phyloP scores from a whole-genome alignment of 2,113 vertebrate species.

The Eurystomus gularis region DNA sequence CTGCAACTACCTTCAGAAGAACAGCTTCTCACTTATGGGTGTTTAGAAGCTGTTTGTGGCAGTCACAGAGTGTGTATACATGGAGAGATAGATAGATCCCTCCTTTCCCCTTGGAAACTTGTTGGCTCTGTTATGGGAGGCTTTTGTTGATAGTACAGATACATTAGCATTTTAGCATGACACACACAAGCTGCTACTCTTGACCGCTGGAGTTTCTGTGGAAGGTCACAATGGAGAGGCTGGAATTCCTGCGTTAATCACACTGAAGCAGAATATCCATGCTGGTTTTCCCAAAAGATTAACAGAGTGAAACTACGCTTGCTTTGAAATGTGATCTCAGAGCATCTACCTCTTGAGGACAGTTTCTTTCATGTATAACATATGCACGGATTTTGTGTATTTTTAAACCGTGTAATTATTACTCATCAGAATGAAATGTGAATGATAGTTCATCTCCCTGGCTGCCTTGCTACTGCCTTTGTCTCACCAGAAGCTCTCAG shows the following conservation, averaged over 20 bases:
- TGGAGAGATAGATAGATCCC: too few species aligned
- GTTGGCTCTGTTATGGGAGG: neutral
- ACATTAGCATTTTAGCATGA: neutral
- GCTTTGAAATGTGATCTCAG: constrained; percentile 42
- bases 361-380: neutral
- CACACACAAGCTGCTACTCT: neutral
- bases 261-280: neutral
- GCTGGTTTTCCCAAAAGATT: constrained; percentile 28
- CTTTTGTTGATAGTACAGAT: neutral
- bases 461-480: neutral
- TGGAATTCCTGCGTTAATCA: constrained; percentile 24
- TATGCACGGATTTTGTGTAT: neutral
- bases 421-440: neutral
- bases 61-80: neutral
- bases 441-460: neutral
- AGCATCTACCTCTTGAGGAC: neutral
- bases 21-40: fast-evolving
- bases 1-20: neutral
- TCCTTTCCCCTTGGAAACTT: neutral
- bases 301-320: neutral
- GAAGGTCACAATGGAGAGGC: neutral
- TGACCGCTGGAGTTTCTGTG: neutral
- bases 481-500: neutral
- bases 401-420: neutral
- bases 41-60: neutral